Evolutionary conservation across 2,113 vertebrate species (phyloP), one percentile per base, ranked within the genome.

Genomic region (Passerina amoena): DNA sequence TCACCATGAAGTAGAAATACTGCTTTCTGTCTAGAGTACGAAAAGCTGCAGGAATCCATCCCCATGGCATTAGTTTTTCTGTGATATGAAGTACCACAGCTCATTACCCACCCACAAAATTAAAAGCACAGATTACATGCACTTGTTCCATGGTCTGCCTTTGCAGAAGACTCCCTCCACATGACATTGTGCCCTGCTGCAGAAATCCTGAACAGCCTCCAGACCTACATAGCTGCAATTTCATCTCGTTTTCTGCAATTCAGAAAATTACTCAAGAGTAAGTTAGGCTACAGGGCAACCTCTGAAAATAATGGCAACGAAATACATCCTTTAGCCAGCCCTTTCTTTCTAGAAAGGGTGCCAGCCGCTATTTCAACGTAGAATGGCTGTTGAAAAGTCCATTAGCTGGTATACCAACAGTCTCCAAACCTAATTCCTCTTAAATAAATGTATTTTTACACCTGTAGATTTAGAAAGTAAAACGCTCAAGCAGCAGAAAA

Each of bases 401-500:
- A 71, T 68, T 68, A 72, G 19, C 28, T 81, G 40, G 10, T 38
- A 33, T 9, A 35, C 5, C 31, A 71, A 70, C 11, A 76, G 33
- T 51, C 33, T 86, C 25, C 50, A 90, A 28, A 69, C 3, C 23
- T 40, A 86, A 86, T n/a, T 16, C 22, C 25, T 68, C 72, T 63
- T 60, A 40, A 86, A 92, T n/a, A 88, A 77, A 60, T 31, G 14
- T 94, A 95, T 56, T 97, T 96, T 95, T 87, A 85, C 27, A 71
- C 21, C 30, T 91, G 50, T 70, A 91, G 35, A 95, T 89, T 65
- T 69, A 38, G 77, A 81, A 8, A 54, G 11, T n/a, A 88, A 83
- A 94, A 96, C 83, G 72, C 66, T 61, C 50, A 87, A 91, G 54
- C 68, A 25, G 94, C 24, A 90, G 45, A 89, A 73, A 95, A 95